Evolutionary conservation across 2,797 vertebrate genomes (phyloP).

Genomic region (Nannoperca australis): DNA sequence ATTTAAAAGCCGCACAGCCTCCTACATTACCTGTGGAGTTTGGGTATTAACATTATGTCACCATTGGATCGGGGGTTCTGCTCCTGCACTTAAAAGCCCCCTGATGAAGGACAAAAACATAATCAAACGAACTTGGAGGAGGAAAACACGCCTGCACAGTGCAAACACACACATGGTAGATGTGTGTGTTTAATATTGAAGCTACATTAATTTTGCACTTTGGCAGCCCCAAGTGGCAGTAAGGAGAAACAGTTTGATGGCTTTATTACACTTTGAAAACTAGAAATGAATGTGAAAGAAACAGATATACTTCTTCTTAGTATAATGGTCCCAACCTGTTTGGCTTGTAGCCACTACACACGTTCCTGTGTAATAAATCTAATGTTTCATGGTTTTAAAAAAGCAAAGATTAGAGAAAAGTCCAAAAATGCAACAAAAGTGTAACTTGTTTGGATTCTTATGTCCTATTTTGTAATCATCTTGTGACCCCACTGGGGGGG

Average conservation of each 20-base stretch:
- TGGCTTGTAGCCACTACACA: neutral
- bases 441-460: neutral
- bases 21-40: constrained; percentile 79
- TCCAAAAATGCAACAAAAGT: too few relatives aligned
- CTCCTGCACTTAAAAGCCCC: constrained; percentile 82
- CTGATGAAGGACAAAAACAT: constrained; percentile 83
- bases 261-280: neutral
- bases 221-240: constrained; percentile 54
- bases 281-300: neutral
- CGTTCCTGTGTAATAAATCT: constrained; percentile 2
- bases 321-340: neutral
- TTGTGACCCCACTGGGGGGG: neutral
- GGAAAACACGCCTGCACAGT: constrained; percentile 50
- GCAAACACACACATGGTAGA: constrained; percentile 35
- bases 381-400: neutral
- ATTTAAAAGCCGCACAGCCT: constrained; percentile 77
- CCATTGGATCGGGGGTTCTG: constrained; percentile 69
- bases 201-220: constrained; percentile 38
- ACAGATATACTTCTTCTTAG: neutral
- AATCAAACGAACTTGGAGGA: constrained; percentile 74
- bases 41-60: constrained; percentile 75
- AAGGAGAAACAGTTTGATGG: constrained; percentile 11
- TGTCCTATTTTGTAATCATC: neutral
- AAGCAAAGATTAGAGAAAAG: too few relatives aligned
- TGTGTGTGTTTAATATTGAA: constrained; percentile 7